Evolutionary conservation across 64 coral and sea anemone species (phyloP).

Genomic region (Dendrophyllia cribrosa): DNA sequence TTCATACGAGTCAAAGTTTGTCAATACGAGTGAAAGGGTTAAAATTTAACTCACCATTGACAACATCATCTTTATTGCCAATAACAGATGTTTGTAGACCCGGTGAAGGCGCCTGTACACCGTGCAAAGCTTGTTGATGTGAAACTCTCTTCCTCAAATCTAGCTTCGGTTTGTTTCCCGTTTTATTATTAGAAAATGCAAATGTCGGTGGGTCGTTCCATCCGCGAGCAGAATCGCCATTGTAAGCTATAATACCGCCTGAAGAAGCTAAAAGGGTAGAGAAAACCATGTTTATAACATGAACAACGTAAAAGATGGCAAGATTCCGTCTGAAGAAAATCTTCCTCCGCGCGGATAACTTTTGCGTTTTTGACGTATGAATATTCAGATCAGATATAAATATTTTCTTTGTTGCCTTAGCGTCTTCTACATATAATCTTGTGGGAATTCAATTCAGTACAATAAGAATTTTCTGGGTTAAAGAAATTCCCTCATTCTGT

Average conservation of each 20-base stretch:
- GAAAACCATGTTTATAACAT: constrained; percentile 7
- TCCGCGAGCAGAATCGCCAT: constrained; percentile 94
- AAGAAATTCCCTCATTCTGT: background rate
- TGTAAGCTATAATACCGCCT: constrained; percentile 90
- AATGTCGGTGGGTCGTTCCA: constrained; percentile 99
- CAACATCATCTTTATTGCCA: background rate
- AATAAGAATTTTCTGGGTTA: background rate
- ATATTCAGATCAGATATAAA: constrained; percentile 19
- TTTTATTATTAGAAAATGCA: constrained; percentile 81
- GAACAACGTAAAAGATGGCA: background rate
- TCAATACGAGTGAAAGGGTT: too few relatives aligned
- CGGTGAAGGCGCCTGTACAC: constrained; percentile 29
- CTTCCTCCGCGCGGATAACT: too few relatives aligned
- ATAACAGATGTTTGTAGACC: background rate
- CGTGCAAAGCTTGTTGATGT: constrained; percentile 96
- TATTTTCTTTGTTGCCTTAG: constrained; percentile 49
- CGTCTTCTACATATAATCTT: background rate
- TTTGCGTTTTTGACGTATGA: background rate
- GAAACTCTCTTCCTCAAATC: constrained; percentile 97
- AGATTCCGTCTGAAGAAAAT: too few relatives aligned
- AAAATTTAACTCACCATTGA: constrained; percentile 2
- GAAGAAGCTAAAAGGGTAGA: constrained; percentile 49
- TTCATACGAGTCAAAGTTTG: too few relatives aligned
- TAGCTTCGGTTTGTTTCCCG: constrained; percentile 82
- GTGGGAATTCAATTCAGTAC: background rate